Base-by-base conservation (phyloP, 2,797 vertebrate species). In the Chelmon rostratus region DNA sequence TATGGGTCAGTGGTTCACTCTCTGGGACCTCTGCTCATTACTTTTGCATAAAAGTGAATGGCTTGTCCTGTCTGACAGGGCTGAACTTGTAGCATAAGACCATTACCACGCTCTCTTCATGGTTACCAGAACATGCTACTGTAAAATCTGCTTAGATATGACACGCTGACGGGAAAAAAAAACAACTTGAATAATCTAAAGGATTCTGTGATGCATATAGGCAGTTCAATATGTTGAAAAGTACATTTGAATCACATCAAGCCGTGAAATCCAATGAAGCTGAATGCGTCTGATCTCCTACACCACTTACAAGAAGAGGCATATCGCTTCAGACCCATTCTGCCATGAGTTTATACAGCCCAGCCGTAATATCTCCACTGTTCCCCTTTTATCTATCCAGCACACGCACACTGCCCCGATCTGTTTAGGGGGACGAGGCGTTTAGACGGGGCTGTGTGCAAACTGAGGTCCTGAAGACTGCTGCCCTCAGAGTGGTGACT, bases 191-290 rank as follows among this genome's bases (percentile, higher is more conserved):
- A 59, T 68, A 70, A 65, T 76, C 71, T 81, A 61, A 83, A 77
- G 57, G 69, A 79, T 86, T 84, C 76, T 71, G 64, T 56, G 35
- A 79, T 21, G 72, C 66, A 78, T 81, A 74, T 52, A 64, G 81
- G 78, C 80, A 72, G 58, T 72, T 81, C 59, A 66, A 18, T 69
- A 47, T 75, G 66, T 38, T 73, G 72, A 73, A 81, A 85, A 73
- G 52, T 76, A 69, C 84, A 88, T 88, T 44, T 46, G 54, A 93
- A 93, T 95, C 86, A 75, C 59, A 84, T 93, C 80, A 86, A 91
- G 78, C 86, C 85, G 72, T 94, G 89, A 88, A 88, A 91, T 91
- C 88, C 89, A 54, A 83, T 89, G 84, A 82, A 79, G 78, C 80
- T 47, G 57, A 78, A 83, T 82, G 79, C 85, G 82, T 80, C 86